Evolutionary conservation across 2,113 vertebrate genomes (phyloP).

Genomic region (Chaetura pelagica): DNA sequence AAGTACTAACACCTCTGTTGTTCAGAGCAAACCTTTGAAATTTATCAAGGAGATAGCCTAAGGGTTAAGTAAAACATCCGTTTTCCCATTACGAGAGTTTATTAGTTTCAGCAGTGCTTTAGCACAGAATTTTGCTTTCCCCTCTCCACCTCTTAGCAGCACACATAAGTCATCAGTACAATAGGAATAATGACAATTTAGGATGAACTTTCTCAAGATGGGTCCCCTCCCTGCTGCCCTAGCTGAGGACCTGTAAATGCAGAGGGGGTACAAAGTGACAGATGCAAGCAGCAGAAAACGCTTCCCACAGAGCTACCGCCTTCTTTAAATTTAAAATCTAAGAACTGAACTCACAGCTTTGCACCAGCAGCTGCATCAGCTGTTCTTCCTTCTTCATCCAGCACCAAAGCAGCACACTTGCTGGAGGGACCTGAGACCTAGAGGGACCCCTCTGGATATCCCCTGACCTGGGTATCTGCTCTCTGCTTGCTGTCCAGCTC

Average conservation of each 20-base stretch:
- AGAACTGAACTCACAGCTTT: not conserved
- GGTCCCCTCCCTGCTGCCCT: not conserved
- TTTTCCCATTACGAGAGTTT: not conserved
- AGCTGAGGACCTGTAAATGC: not conserved
- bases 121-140: not conserved
- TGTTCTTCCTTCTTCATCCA: not conserved
- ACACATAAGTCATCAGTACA: not conserved
- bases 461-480: not conserved
- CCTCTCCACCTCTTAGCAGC: not conserved
- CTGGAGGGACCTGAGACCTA: not conserved
- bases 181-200: not conserved
- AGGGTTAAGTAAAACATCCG: not conserved
- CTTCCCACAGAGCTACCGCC: fast-evolving
- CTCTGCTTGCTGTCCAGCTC: not conserved
- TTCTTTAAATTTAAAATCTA: not conserved
- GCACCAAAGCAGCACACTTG: not conserved
- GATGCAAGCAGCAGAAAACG: not conserved
- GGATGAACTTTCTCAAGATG: fast-evolving
- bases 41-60: slow-evolving; percentile 11
- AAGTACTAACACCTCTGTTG: not conserved
- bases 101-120: not conserved
- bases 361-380: not conserved
- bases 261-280: not conserved
- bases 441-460: fast-evolving
- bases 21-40: slow-evolving; percentile 26